A percentile compares a stretch with the other conserved stretches of the same genome.
Evolutionary conservation across 2,888 invertebrate species (phyloP).

Genomic region (Andrena flavipes): DNA sequence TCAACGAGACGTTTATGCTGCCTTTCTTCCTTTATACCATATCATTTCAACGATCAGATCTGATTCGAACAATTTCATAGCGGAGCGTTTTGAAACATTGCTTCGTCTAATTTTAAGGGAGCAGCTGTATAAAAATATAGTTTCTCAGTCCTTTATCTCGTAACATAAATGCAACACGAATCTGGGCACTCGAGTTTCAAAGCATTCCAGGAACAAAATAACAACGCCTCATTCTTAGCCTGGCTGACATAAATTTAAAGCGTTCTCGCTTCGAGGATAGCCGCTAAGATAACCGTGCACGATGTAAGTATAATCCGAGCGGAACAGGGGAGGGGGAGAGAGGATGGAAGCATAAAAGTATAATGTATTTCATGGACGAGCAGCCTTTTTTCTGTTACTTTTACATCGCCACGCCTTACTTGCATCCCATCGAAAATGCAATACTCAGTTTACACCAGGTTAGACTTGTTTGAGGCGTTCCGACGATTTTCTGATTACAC

Average conservation of each 20-base stretch:
- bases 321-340: not conserved
- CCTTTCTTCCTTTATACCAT: not conserved
- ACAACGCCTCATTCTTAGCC: not conserved
- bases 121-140: too few species aligned
- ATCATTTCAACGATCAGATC: not conserved
- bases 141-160: not conserved
- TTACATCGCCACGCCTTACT: conserved; percentile 13
- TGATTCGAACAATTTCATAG: not conserved
- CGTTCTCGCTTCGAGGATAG: conserved; percentile 16
- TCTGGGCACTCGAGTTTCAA: not conserved
- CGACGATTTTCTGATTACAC: conserved; percentile 16
- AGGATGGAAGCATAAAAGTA: not conserved
- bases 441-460: conserved; percentile 14
- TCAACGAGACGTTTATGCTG: conserved; percentile 20
- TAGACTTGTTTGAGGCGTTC: conserved; percentile 31
- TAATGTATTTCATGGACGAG: not conserved
- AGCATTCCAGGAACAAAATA: not conserved
- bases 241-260: conserved; percentile 6
- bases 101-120: too few species aligned
- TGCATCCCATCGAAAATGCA: conserved; percentile 22
- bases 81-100: too few species aligned
- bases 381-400: not conserved
- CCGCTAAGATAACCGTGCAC: conserved; percentile 4
- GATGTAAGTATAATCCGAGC: conserved; percentile 19
- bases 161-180: not conserved